Evolutionary conservation across 1,140 invertebrate species (phyloP).

Genomic region (Tetranychus cinnabarinus): DNA sequence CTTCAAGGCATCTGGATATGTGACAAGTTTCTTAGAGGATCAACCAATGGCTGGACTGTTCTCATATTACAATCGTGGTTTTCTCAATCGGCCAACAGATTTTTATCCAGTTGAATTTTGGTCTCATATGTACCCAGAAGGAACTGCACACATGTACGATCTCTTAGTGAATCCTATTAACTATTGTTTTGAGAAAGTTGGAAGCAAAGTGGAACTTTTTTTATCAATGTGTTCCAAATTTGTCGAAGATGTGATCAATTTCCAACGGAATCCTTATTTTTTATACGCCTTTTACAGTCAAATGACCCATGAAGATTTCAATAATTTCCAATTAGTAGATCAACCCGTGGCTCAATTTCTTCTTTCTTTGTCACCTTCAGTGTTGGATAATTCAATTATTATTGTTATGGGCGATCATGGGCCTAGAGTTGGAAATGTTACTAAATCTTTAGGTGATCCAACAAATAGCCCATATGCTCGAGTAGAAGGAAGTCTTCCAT

Average conservation of each 20-base stretch:
- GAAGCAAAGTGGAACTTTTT: constrained; percentile 11
- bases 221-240: constrained; percentile 14
- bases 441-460: background rate
- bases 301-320: constrained; percentile 10
- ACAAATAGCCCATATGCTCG: constrained; percentile 14
- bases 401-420: constrained; percentile 10
- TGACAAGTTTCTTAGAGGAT: constrained; percentile 56
- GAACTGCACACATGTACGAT: background rate
- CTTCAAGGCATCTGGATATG: constrained; percentile 36
- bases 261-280: constrained; percentile 13
- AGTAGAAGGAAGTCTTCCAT: constrained; percentile 18
- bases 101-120: constrained; percentile 51
- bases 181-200: constrained; percentile 6
- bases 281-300: constrained; percentile 5
- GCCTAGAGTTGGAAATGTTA: constrained; percentile 8
- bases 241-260: constrained; percentile 8
- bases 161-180: background rate
- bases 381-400: constrained; percentile 19
- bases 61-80: constrained; percentile 52
- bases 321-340: constrained; percentile 7
- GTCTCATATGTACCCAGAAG: constrained; percentile 8
- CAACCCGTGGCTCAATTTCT: constrained; percentile 5
- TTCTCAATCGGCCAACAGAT: constrained; percentile 44
- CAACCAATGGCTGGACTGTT: constrained; percentile 44
- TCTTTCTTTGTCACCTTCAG: background rate